Evolutionary conservation across 2,797 vertebrate genomes (phyloP).

Genomic region (Steatocranus sp.): DNA sequence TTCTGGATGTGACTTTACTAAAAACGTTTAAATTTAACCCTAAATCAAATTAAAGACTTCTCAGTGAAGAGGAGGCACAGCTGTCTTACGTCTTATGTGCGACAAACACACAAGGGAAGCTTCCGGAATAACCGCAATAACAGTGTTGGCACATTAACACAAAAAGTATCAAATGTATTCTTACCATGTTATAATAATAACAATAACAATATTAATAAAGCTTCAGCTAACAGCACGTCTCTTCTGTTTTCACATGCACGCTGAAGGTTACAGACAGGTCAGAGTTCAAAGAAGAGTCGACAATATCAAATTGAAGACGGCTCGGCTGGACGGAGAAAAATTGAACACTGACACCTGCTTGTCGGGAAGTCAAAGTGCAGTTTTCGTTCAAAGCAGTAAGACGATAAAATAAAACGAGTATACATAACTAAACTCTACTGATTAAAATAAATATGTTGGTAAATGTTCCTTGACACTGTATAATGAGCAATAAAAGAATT

Average conservation of each 20-base stretch:
- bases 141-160: background rate
- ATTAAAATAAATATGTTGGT: background rate
- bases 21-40: background rate
- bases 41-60: background rate
- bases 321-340: accelerated
- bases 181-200: constrained; percentile 48
- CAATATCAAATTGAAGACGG: background rate
- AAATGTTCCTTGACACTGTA: no score
- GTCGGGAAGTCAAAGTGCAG: constrained; percentile 31
- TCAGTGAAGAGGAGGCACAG: background rate
- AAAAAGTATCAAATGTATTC: background rate
- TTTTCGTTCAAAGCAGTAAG: background rate
- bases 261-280: constrained; percentile 61
- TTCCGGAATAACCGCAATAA: background rate
- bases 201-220: background rate
- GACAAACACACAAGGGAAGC: background rate
- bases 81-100: background rate
- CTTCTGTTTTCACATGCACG: constrained; percentile 28
- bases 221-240: background rate
- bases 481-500: background rate
- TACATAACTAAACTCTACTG: background rate
- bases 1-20: background rate
- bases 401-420: background rate
- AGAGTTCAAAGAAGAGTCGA: constrained; percentile 44
- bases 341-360: constrained; percentile 15